Evolutionary conservation across 2,797 vertebrate species (phyloP), one percentile per base, ranked within the genome.

Genomic region (Cyprinella venusta): DNA sequence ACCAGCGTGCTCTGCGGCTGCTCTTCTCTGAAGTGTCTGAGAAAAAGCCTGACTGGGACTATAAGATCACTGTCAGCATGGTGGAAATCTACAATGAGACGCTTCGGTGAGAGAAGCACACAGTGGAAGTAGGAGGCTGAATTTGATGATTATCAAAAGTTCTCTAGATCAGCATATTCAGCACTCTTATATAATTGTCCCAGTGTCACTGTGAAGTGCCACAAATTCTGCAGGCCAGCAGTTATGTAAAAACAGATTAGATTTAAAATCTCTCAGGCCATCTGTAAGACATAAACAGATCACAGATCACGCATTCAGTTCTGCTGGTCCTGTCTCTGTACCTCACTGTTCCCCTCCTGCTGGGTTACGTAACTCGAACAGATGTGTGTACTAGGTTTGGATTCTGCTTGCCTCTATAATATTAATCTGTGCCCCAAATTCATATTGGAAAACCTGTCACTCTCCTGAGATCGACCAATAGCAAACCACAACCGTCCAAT

Each of bases 31-130:
- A 98, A 91, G 97, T 99, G 86, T 94, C 90, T 5, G 92, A 96
- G 84, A 97, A 98, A 76, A 93, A 93, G 0, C 92, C 95, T 0
- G 97, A 98, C 91, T 99, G 98, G 98, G 94, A 96, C 74, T 97
- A 97, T 0, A 84, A 90, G 85, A 97, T 99, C 93, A 96, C 93
- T 0, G 96, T 98, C 90, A 98, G 97, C 4, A 96, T 96, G 0
- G 96, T 96, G 0, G 98, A 99, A 93, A 99, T 99, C 88, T 99
- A 99, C 95, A 99, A 99, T 0, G 98, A 99, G 90, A 94, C 94
- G 0, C 95, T 99, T 84, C 92, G 97, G 98, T 99, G 90, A 92
- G 85, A 68, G n/a, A 70, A 8, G n/a, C 38, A 30, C 30, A 9
- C 26, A 2, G 10, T 30, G 19, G n/a, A 50, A 13, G 70, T 4